Evolutionary conservation across 2,888 invertebrate genomes (phyloP).

Genomic region (Protophormia terraenovae): DNA sequence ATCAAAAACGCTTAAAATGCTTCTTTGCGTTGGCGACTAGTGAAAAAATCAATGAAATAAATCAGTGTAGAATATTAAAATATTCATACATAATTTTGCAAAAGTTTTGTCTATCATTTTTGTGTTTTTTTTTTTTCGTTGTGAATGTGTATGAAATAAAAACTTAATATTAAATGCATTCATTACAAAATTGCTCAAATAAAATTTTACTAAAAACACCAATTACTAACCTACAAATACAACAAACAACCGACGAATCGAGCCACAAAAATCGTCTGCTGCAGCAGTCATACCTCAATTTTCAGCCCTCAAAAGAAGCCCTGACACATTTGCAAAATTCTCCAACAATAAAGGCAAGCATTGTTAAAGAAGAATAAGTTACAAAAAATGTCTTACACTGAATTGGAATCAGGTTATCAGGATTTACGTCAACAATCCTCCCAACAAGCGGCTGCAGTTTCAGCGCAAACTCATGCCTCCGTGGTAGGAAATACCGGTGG

Average conservation of each 20-base stretch:
- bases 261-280: background rate
- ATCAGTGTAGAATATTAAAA: background rate
- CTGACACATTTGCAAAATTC: slow-evolving; percentile 2
- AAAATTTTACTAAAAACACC: slow-evolving; percentile 52
- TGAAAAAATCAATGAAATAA: slow-evolving; percentile 45
- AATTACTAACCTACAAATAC: slow-evolving; percentile 43
- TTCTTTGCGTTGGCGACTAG: background rate
- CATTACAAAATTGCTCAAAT: slow-evolving; percentile 58
- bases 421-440: slow-evolving; percentile 83
- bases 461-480: slow-evolving; percentile 35
- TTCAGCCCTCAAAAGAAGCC: background rate
- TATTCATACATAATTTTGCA: background rate
- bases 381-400: slow-evolving; percentile 91
- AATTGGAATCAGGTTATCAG: slow-evolving; percentile 96
- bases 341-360: background rate
- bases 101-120: background rate
- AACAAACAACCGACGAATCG: slow-evolving; percentile 27
- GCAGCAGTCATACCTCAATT: slow-evolving; percentile 16
- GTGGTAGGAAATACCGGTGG: slow-evolving; percentile 25
- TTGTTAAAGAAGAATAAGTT: background rate
- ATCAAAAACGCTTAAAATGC: background rate
- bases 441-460: slow-evolving; percentile 83
- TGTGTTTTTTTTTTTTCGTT: background rate
- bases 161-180: slow-evolving; percentile 51
- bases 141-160: slow-evolving; percentile 28